phyloP scores from a whole-genome alignment of 1,140 invertebrate genomes.

The Calephelis virginiensis region DNA sequence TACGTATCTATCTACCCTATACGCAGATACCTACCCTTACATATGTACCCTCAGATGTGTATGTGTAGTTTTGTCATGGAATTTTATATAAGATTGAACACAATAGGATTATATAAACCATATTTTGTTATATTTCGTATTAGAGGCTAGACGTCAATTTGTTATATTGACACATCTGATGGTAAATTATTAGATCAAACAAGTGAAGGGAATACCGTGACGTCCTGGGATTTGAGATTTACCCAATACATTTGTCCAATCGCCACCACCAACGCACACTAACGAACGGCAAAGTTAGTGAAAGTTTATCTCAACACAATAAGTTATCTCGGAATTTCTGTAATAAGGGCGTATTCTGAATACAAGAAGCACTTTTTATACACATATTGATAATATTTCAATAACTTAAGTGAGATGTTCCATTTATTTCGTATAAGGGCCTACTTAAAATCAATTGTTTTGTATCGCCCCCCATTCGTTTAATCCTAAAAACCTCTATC shows the following conservation, averaged over 20 bases:
- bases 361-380: no score
- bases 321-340: conserved; percentile 48
- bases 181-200: conserved; percentile 37
- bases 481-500: no score
- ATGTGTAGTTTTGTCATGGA: no score
- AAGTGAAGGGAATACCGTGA: conserved; percentile 24
- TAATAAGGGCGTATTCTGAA: conserved; percentile 30
- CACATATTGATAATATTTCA: no score
- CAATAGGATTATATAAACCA: background rate
- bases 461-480: no score
- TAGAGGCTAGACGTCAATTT: conserved; percentile 24
- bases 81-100: background rate
- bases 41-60: no score
- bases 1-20: no score
- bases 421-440: no score
- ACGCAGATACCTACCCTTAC: no score
- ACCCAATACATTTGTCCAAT: conserved; percentile 18
- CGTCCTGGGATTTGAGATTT: conserved; percentile 2
- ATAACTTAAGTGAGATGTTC: no score
- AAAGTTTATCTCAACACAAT: conserved; percentile 44
- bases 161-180: conserved; percentile 33
- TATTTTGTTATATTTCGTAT: conserved; percentile 1
- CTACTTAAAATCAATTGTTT: no score
- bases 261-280: conserved; percentile 1
- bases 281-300: conserved; percentile 19